Base-by-base conservation (phyloP, 2,113 vertebrate species). In the Chrysochloris asiatica region DNA sequence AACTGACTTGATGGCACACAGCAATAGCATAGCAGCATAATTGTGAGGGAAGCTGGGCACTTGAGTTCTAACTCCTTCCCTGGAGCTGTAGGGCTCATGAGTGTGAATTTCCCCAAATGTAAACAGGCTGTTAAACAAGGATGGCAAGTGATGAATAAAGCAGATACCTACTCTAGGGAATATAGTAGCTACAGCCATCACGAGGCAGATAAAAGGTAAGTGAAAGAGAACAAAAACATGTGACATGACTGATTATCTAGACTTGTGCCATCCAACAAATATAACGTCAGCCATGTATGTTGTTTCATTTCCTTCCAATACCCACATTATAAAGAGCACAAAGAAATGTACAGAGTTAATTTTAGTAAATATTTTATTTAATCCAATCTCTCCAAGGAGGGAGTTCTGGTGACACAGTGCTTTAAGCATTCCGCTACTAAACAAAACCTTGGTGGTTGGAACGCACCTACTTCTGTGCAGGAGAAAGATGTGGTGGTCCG, bases 201-300 rank as follows among this genome's bases (percentile, higher is more conserved):
- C 1, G 73, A 84, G 88, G 59, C 50, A 84, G 77, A 81, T 88
- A 67, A 89, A 89, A 84, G 86, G 65, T 84, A 80, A 91, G 78
- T 65, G 84, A 63, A 38, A 86, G 10, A 83, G 71, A 86, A 79
- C 38, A 85, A 81, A 90, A 65, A 50, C 33, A 30, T 50, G 48
- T 80, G 78, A 12, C n/a, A 56, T 30, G 47, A 38, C 10, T 56
- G 61, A 47, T 81, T 38, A 38, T 75, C 87, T 79, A 61, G 19
- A 86, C 36, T 30, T 79, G 30, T 36, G 30, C 72, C 54, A 24
- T 65, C 78, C 12, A 5, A 63, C 21, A 43, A 88, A 84, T 33
- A 52, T 30, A 38, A 65, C 22, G 33, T 61, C 63, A 86, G 36
- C 26, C 72, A 36, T 33, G 22, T 26, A 17, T 8, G 1, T 71